Base-by-base conservation (phyloP, 1,140 invertebrate genomes). In the Phenacoccus solenopsis region DNA sequence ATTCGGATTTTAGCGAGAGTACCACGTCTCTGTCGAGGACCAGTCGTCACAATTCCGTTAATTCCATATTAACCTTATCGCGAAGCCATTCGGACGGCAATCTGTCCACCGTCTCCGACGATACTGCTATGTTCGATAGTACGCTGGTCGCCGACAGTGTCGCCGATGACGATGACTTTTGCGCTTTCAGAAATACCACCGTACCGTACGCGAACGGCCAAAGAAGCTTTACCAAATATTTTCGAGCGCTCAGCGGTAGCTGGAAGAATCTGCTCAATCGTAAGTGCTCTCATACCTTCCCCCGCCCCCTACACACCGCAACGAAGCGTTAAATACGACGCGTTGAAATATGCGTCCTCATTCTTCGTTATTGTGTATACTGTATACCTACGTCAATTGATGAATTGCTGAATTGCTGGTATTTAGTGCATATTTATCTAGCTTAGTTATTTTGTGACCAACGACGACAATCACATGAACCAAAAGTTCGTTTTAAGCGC, bases 231-330 rank as follows among this genome's bases (percentile, higher is more conserved):
- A 27, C 71, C 20, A 72, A 72, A 2, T 71, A 71, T 70, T 56
- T 73, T 12, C 67, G 57, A 70, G 72, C 28, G 32, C 28, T 73
- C 12, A 73, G 71, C 72, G 81, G 80, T 70, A 81, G 80, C 74
- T 81, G 81, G 80, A 80, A 78, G 74, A 82, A 82, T 75, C 76
- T 81, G 72, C 74, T 80, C 74, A 80, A 81, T 72, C 77, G 80
- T 81, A 80, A 81, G 81, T 77, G 56, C 32, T 1, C 13, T 68
- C 1, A n/a, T n/a, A n/a, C n/a, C n/a, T n/a, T n/a, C n/a, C n/a
- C n/a, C n/a, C n/a, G n/a, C n/a, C n/a, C n/a, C n/a, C n/a, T n/a
- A n/a, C n/a, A n/a, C n/a, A n/a, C n/a, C n/a, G n/a, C n/a, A n/a
- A n/a, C n/a, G n/a, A n/a, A n/a, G n/a, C n/a, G n/a, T n/a, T n/a